Percentiles rank a stretch among this genome's conserved stretches.
phyloP scores from a whole-genome alignment of 2,113 vertebrate species.

The Meriones unguiculatus region DNA sequence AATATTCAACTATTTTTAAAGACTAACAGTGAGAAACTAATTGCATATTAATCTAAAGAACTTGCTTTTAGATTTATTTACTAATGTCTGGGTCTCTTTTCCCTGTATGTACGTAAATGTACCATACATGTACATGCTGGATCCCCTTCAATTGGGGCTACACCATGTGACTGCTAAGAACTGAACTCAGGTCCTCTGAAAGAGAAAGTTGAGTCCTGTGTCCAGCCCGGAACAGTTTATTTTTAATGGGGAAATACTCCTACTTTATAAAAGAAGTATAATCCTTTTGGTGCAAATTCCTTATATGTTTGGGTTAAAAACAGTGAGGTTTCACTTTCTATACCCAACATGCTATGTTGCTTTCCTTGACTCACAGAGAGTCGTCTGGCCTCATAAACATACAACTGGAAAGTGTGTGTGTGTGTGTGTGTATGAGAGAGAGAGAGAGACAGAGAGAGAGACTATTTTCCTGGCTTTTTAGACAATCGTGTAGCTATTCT shows the following conservation, averaged over 20 bases:
- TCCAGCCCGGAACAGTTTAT: neutral
- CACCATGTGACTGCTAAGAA: neutral
- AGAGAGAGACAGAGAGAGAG: neutral
- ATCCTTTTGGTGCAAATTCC: neutral
- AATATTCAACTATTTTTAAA: conserved; percentile 24
- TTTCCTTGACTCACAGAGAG: neutral
- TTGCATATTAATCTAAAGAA: neutral
- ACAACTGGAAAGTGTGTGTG: neutral
- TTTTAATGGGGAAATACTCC: conserved; percentile 25
- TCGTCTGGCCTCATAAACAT: neutral
- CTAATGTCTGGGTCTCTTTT: neutral
- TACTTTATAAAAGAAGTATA: neutral
- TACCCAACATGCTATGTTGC: neutral
- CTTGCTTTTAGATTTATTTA: neutral
- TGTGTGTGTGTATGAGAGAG: no score
- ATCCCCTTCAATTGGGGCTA: no score
- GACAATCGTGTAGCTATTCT: neutral
- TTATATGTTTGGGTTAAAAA: neutral
- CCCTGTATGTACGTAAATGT: neutral
- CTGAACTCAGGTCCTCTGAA: neutral
- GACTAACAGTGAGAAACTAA: neutral
- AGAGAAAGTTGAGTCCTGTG: neutral
- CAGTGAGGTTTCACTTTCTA: neutral
- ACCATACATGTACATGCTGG: neutral
- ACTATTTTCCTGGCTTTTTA: neutral